Conservation (phyloP, 2,113 vertebrate genomes). For the Nibea albiflora region DNA sequence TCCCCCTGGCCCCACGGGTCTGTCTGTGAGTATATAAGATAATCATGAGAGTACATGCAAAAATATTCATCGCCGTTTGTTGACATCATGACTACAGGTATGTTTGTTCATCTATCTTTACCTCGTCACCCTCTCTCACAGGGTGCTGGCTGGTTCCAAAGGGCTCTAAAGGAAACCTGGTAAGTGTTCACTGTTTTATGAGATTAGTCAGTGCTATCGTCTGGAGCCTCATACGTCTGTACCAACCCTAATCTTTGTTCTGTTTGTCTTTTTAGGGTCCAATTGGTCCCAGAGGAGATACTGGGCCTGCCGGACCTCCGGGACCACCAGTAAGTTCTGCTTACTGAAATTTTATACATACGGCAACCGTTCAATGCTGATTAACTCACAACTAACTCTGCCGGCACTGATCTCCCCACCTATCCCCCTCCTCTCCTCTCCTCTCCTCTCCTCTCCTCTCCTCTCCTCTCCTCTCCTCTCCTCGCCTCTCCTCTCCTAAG, state of each 20-base stretch:
- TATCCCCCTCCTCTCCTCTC: neutral
- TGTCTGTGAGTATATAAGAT: conserved; percentile 87
- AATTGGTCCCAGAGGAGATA: conserved; percentile 93
- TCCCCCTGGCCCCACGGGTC: conserved; percentile 90
- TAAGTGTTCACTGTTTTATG: conserved; percentile 35
- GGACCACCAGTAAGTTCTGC: conserved; percentile 91
- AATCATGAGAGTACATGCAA: neutral
- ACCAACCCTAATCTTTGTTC: neutral
- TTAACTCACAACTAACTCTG: neutral
- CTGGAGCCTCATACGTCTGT: neutral
- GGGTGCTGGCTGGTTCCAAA: conserved; percentile 79
- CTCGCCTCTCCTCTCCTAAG: conserved; percentile 60
- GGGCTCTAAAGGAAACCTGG: conserved; percentile 84
- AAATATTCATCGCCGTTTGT: neutral
- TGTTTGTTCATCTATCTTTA: neutral
- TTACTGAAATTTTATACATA: neutral
- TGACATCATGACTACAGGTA: neutral
- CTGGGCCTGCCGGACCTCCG: conserved; percentile 89
- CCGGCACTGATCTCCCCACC: neutral
- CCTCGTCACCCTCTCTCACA: conserved; percentile 46
- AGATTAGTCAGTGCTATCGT: neutral
- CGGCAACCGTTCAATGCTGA: neutral
- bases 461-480: neutral
- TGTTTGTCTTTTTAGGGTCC: conserved; percentile 86
- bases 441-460: neutral